These are phyloP conservation scores for Andrena bucephala DNA, from an alignment of 2,888 invertebrate species.

Conservation along the genomic window DNA sequence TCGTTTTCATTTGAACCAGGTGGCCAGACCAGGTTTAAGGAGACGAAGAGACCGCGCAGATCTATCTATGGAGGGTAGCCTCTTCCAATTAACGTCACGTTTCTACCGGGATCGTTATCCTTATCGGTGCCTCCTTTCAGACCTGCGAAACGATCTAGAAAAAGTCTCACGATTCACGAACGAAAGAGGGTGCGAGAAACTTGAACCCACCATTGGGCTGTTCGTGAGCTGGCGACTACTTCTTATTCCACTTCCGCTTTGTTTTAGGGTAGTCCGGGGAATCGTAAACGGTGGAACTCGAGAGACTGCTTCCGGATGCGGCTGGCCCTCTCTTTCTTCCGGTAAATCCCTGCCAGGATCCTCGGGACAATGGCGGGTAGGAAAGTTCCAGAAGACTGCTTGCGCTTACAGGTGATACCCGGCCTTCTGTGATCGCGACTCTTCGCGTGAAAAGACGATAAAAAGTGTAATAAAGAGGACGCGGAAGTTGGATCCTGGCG, in stretches of 20 bases:
- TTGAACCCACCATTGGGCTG: slow-evolving; percentile 7
- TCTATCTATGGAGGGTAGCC: slow-evolving; percentile 5
- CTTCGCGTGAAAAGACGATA: slow-evolving; percentile 46
- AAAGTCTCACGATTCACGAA: slow-evolving; percentile 52
- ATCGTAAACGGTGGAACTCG: slow-evolving; percentile 63
- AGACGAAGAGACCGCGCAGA: slow-evolving; percentile 7
- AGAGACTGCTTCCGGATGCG: slow-evolving; percentile 58
- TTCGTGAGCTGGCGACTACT: slow-evolving; percentile 30
- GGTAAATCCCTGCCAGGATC: slow-evolving; percentile 49
- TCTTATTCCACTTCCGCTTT: slow-evolving; percentile 68
- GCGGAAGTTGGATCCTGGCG: background rate
- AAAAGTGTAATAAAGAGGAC: slow-evolving; percentile 54
- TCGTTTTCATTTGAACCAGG: slow-evolving; percentile 16
- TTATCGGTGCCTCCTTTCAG: slow-evolving; percentile 44
- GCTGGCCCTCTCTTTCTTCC: slow-evolving; percentile 34
- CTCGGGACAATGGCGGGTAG: slow-evolving; percentile 31
- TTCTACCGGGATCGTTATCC: slow-evolving; percentile 60
- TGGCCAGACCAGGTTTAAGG: slow-evolving; percentile 11
- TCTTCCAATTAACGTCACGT: slow-evolving; percentile 66
- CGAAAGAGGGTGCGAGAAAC: slow-evolving; percentile 24
- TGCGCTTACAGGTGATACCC: slow-evolving; percentile 47
- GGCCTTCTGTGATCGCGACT: slow-evolving; percentile 39
- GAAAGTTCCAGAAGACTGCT: slow-evolving; percentile 37
- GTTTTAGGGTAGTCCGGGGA: slow-evolving; percentile 66
- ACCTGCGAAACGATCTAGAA: slow-evolving; percentile 46